A percentile compares a stretch with the other conserved stretches of the same genome.
Conservation (phyloP, 2,797 vertebrate genomes). For the Sylvilagus floridanus region DNA sequence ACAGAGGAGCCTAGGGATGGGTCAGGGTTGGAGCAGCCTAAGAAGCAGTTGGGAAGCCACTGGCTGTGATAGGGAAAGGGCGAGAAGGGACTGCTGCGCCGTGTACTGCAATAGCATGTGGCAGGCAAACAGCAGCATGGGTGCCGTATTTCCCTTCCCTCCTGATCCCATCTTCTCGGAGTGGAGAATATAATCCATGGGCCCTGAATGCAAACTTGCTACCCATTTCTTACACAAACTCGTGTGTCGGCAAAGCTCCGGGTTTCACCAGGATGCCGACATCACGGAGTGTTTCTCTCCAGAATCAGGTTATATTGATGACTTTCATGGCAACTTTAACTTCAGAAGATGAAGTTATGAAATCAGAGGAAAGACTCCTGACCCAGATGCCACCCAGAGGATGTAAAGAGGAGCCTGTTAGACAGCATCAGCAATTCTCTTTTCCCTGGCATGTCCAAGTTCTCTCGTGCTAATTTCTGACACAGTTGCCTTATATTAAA, state of each 20-base stretch:
- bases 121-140: background rate
- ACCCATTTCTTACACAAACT: background rate
- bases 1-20: background rate
- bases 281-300: slow-evolving; percentile 31
- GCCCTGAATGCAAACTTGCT: slow-evolving; percentile 26
- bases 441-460: background rate
- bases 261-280: slow-evolving; percentile 30
- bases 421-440: background rate
- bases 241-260: slow-evolving; percentile 62
- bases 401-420: background rate
- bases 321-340: background rate
- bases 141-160: background rate
- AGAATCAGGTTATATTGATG: slow-evolving; percentile 12
- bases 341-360: slow-evolving; percentile 6
- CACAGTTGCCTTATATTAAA: background rate
- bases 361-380: slow-evolving; percentile 11
- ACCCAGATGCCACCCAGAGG: background rate
- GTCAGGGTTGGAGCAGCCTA: background rate
- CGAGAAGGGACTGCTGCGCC: accelerated
- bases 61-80: background rate
- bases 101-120: background rate
- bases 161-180: background rate
- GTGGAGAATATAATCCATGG: background rate
- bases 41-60: background rate
- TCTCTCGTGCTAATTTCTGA: background rate